Evolutionary conservation across 2,113 vertebrate species (phyloP).

Genomic region (Charadrius vociferus): DNA sequence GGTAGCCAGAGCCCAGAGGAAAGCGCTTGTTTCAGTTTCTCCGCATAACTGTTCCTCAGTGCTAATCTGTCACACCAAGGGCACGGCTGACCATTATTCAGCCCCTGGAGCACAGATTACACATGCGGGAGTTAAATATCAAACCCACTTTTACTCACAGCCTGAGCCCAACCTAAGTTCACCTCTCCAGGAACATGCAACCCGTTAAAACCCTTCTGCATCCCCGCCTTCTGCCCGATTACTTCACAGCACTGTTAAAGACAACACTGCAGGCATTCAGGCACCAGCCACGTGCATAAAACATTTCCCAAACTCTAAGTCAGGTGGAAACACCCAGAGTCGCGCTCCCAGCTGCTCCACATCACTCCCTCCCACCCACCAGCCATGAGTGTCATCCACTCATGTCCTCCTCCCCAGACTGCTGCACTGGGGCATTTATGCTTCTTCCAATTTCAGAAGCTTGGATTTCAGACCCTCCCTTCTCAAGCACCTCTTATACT

Average conservation of each 20-base stretch:
- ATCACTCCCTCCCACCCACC: background rate
- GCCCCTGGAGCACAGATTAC: background rate
- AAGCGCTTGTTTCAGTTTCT: accelerated
- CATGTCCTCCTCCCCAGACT: background rate
- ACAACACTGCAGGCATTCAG: accelerated
- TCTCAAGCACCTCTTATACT: background rate
- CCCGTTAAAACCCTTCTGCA: background rate
- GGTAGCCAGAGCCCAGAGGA: background rate
- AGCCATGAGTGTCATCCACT: accelerated
- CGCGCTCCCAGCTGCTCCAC: accelerated
- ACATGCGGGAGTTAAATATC: accelerated
- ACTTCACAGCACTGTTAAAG: accelerated
- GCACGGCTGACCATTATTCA: background rate
- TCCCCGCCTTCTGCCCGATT: accelerated
- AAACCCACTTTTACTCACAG: background rate
- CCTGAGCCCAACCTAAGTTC: background rate
- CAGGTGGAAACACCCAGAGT: background rate
- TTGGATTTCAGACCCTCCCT: background rate
- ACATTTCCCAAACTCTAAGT: no score
- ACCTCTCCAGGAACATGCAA: background rate
- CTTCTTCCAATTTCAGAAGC: background rate
- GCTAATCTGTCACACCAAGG: background rate
- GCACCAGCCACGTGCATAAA: background rate
- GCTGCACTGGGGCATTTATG: background rate
- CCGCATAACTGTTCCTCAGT: background rate